Evolutionary conservation across 1,140 invertebrate species (phyloP), one percentile per base, ranked within the genome.

Genomic region (Drosophila dunni): DNA sequence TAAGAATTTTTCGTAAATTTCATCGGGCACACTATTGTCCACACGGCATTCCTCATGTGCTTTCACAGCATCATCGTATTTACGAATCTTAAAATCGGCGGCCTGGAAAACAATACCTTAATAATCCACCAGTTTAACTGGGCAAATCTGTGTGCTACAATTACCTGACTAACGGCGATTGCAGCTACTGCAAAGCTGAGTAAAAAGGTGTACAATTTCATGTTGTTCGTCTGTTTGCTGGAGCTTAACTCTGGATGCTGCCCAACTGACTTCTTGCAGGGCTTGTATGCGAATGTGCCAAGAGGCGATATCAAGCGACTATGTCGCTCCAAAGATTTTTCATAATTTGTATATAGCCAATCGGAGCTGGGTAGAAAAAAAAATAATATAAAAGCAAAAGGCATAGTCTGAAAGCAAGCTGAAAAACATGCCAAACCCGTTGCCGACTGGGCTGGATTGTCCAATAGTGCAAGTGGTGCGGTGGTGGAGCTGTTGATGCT

Each of bases 41-140:
- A 79, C 90, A 9, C 58, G 90, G 64, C 90, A 91, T 7, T 88
- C 86, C 65, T 89, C 90, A 20, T 82, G 78, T 9, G 90, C 90
- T 20, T 50, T 53, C 29, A 79, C 57, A 6, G 90, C 90, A 64
- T 91, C 90, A 0, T 81, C 81, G n/a, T 75, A 75, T 10, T 44
- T 79, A 50, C 85, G 84, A 24, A 86, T 9, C 54, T 78, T 24
- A 57, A 89, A 91, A 70, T 91, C 89, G 54, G 73, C 86, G n/a
- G 54, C 65, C 90, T 91, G 70, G 45, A 48, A 20, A 4, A 61
- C 1, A 70, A 62, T 7, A 7, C 15, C 57, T 11, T 29, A 53
- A 40, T 29, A 45, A 40, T 64, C 17, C 17, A 2, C 1, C 9
- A 5, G n/a, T 61, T 42, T 58, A 24, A 36, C 15, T 42, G n/a